Evolutionary conservation across 2,888 invertebrate genomes (phyloP).

Genomic region (Pseudococcus jackbeardsleyi): DNA sequence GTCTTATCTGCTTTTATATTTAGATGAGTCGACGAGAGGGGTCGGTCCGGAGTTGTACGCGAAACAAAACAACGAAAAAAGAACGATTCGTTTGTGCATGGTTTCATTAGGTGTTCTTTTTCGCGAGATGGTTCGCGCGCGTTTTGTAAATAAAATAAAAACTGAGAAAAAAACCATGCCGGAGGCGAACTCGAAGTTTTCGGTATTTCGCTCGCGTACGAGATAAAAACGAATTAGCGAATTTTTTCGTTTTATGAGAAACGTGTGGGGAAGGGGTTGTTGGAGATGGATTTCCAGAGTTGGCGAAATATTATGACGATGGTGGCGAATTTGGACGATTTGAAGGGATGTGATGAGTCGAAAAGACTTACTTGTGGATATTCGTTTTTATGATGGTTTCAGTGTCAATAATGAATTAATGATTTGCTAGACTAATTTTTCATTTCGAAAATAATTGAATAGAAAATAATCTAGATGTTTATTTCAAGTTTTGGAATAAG

Average conservation of each 20-base stretch:
- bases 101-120: neutral
- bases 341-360: too few relatives aligned
- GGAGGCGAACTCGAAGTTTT: neutral
- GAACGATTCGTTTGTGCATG: neutral
- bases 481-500: too few relatives aligned
- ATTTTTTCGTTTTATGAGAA: neutral
- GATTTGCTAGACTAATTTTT: too few relatives aligned
- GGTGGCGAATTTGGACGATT: too few relatives aligned
- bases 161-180: neutral
- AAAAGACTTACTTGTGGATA: too few relatives aligned
- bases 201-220: neutral
- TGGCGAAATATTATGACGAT: too few relatives aligned
- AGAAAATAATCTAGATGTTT: too few relatives aligned
- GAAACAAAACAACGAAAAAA: neutral
- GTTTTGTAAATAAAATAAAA: slow-evolving; percentile 1
- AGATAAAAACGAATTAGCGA: slow-evolving; percentile 3
- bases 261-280: neutral
- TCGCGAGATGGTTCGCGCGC: neutral
- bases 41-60: neutral
- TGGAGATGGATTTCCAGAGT: neutral
- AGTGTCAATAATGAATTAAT: too few relatives aligned
- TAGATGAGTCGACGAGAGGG: neutral
- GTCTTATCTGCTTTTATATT: slow-evolving; percentile 10
- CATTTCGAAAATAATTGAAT: too few relatives aligned
- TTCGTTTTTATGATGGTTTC: too few relatives aligned